A percentile compares a stretch with the other conserved stretches of the same genome.
phyloP scores from a whole-genome alignment of 1,140 invertebrate species.

The Lasioglossum albipes region DNA sequence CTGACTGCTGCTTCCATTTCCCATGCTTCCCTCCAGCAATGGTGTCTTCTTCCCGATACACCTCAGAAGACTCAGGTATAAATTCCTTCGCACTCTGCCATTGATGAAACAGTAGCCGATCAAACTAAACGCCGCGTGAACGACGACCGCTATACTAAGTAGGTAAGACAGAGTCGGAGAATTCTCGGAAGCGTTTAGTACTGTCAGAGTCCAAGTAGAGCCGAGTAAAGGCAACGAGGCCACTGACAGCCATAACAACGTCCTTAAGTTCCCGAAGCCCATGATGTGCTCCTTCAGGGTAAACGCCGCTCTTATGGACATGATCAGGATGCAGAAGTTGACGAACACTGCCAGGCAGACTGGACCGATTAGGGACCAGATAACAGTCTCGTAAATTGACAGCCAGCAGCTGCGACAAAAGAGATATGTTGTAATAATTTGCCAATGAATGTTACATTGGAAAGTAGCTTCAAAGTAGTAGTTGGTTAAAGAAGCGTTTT shows the following conservation, averaged over 20 bases:
- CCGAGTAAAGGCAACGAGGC: conserved; percentile 89
- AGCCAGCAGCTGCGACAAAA: conserved; percentile 92
- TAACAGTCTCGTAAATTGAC: conserved; percentile 93
- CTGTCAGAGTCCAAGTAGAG: conserved; percentile 89
- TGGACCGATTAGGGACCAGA: conserved; percentile 95
- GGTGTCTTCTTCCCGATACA: conserved; percentile 93
- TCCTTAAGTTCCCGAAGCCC: conserved; percentile 94
- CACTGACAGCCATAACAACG: conserved; percentile 91
- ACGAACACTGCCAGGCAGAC: conserved; percentile 88
- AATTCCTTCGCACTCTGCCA: conserved; percentile 86
- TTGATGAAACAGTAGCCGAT: conserved; percentile 93
- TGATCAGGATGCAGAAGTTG: conserved; percentile 89
- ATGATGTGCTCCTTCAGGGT: conserved; percentile 93
- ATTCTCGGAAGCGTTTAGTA: conserved; percentile 90
- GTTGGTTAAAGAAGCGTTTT: too few relatives aligned
- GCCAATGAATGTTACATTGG: too few relatives aligned
- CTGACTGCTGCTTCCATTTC: conserved; percentile 85
- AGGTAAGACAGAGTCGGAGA: conserved; percentile 86
- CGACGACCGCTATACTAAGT: conserved; percentile 85
- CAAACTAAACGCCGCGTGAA: conserved; percentile 89
- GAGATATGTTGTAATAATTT: too few relatives aligned
- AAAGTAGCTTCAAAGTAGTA: too few relatives aligned
- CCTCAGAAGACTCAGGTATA: conserved; percentile 84
- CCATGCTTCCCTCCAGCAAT: conserved; percentile 86
- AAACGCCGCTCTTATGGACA: conserved; percentile 94